Percentiles rank a stretch among this genome's conserved stretches.
Conservation (phyloP, 2,797 vertebrate species). For the Percopsis omiscomaycus region DNA sequence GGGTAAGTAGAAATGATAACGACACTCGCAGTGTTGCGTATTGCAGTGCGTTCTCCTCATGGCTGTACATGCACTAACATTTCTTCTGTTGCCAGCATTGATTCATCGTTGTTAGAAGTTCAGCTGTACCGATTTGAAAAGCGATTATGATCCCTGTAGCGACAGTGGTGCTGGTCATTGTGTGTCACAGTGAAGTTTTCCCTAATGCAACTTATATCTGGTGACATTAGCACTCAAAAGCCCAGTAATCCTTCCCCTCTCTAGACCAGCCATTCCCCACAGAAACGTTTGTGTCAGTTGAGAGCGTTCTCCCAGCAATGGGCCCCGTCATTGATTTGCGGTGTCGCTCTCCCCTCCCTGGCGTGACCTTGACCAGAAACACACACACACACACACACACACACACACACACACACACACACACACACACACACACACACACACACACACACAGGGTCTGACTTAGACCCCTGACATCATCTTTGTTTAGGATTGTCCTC, state of each 20-base stretch:
- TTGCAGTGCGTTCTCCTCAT: not conserved
- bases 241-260: conserved; percentile 55
- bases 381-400: conserved; percentile 25
- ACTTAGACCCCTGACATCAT: conserved; percentile 71
- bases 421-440: conserved; percentile 18
- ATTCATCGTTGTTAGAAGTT: too few species aligned
- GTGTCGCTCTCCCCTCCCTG: conserved; percentile 58
- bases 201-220: too few species aligned
- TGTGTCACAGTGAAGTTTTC: too few species aligned
- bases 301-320: conserved; percentile 60
- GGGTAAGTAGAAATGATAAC: conserved; percentile 72
- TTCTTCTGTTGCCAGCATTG: too few species aligned
- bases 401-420: conserved; percentile 6
- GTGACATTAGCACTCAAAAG: too few species aligned
- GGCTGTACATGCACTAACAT: not conserved
- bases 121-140: too few species aligned
- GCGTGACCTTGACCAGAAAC: conserved; percentile 75
- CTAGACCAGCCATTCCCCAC: conserved; percentile 48
- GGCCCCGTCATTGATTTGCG: conserved; percentile 74
- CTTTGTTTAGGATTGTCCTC: conserved; percentile 53
- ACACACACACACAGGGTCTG: conserved; percentile 38
- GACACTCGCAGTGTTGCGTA: too few species aligned
- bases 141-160: too few species aligned
- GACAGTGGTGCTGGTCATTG: too few species aligned
- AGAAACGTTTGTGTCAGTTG: conserved; percentile 58